Base-by-base conservation (phyloP, 2,113 vertebrate genomes). In the Leptosomus discolor region DNA sequence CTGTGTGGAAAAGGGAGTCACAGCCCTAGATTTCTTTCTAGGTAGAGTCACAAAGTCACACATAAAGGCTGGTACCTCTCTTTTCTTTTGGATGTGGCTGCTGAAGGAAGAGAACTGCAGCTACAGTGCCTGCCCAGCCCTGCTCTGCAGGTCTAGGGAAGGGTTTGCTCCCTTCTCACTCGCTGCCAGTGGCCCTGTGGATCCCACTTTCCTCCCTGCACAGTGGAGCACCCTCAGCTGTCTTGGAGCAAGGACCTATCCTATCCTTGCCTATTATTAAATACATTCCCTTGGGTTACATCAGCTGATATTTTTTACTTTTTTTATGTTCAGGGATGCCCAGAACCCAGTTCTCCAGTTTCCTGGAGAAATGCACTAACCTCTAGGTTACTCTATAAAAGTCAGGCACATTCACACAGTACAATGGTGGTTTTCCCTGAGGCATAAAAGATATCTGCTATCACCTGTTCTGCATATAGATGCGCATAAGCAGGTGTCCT, bases 191-290 rank as follows among this genome's bases (percentile, higher is more conserved):
- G 15, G 9, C 41, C 12, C n/a, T 17, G 11, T 21, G 37, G 50
- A 78, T 88, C 27, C 27, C 51, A 29, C 70, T 48, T 19, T 68
- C 43, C 19, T 39, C 27, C 18, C 24, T 88, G 41, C 15, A 16
- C 15, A 34, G 13, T 29, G 22, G n/a, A 63, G 43, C n/a, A 58
- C 64, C 48, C 30, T 89, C 68, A 53, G 19, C 15, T n/a, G 19
- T 20, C n/a, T 1, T 43, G 20, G 8, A 91, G 18, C 8, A 4
- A 74, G 8, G 24, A 43, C 5, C 12, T 57, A 29, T 80, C 89
- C 16, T 34, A 70, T 11, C 8, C 9, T 32, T 23, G 3, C 0
- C 0, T 34, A 60, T 37, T 19, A 56, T 50, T 53, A 46, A 82
- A 76, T 17, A n/a, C 8, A 39, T 68, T 32, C 5, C 39, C 79